Evolutionary conservation across 2,888 invertebrate species (phyloP).

Genomic region (Drosophila vallismaia): DNA sequence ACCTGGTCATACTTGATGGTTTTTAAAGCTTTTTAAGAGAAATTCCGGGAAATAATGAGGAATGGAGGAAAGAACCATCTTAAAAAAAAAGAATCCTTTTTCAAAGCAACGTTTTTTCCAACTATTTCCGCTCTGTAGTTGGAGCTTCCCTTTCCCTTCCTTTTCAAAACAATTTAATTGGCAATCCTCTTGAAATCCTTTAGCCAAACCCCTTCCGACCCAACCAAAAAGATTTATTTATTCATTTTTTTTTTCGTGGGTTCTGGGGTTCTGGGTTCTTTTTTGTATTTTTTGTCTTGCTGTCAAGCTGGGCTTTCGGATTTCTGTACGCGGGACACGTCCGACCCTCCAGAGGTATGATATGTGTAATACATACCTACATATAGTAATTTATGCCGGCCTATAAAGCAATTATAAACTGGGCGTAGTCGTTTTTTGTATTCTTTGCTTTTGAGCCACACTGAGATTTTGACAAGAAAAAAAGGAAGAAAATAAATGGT

Average conservation of each 20-base stretch:
- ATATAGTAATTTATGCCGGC: constrained; percentile 52
- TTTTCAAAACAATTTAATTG: constrained; percentile 6
- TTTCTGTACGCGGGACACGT: constrained; percentile 58
- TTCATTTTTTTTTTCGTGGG: background rate
- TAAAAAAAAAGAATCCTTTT: too few species aligned
- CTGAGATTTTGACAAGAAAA: background rate
- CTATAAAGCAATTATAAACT: constrained; percentile 76
- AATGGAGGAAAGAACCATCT: too few species aligned
- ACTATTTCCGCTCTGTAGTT: constrained; percentile 20
- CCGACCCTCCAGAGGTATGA: constrained; percentile 45
- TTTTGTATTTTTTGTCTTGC: constrained; percentile 13
- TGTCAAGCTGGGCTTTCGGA: constrained; percentile 14
- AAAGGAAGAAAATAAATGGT: background rate
- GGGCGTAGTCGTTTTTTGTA: constrained; percentile 64
- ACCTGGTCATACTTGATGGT: background rate
- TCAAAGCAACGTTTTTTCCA: background rate
- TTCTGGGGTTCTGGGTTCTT: background rate
- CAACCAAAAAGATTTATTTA: constrained; percentile 6
- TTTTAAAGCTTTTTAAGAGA: background rate
- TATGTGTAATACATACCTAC: constrained; percentile 24
- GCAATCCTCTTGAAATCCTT: background rate
- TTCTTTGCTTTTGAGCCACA: constrained; percentile 15
- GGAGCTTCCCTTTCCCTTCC: constrained; percentile 9
- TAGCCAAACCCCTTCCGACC: constrained; percentile 5
- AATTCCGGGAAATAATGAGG: too few species aligned